Evolutionary conservation across 2,113 vertebrate genomes (phyloP), one percentile per base, ranked within the genome.

Genomic region (Podarcis raffonei): DNA sequence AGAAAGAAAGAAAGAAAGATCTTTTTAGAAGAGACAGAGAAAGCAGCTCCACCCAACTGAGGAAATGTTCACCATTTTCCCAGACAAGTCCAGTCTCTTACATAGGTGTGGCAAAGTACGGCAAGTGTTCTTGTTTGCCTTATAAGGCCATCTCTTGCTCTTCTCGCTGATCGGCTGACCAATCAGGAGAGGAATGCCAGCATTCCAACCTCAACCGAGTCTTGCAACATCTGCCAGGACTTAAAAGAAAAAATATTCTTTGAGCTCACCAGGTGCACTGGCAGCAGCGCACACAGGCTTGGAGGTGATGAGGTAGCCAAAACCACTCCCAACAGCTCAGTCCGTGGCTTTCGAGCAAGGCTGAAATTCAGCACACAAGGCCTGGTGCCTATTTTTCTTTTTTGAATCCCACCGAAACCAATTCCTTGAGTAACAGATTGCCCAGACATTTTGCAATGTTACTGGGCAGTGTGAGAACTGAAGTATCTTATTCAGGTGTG

Each of bases 141-240:
- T 90, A 95, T 92, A 95, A 93, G 94, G 93, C 82, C 81, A 74
- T 79, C 72, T 48, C 37, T 68, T 27, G 74, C 27, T 59, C 72
- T 37, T 59, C 2, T 65, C 65, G 84, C 84, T 16, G 30, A 71
- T 86, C 39, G 13, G n/a, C 0, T 6, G 69, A 39, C 91, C 93
- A 88, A 92, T 87, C 88, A 81, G 0, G 35, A 75, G 32, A 89
- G 89, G 93, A 93, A 94, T 72, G 94, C 1, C 12, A 85, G 57
- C 91, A 72, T 80, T 89, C n/a, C 80, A 90, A 83, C 90, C 71
- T 2, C 37, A 37, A 57, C 1, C 48, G 72, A 57, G 57, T 86
- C 37, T 85, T 0, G 0, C 13, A 42, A 68, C 65, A 82, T 85
- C 23, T 89, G 91, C 90, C 91, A 93, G 81, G 76, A 57, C 57